phyloP scores from a whole-genome alignment of 2,888 invertebrate genomes.

The Trissoscelio sp. region DNA sequence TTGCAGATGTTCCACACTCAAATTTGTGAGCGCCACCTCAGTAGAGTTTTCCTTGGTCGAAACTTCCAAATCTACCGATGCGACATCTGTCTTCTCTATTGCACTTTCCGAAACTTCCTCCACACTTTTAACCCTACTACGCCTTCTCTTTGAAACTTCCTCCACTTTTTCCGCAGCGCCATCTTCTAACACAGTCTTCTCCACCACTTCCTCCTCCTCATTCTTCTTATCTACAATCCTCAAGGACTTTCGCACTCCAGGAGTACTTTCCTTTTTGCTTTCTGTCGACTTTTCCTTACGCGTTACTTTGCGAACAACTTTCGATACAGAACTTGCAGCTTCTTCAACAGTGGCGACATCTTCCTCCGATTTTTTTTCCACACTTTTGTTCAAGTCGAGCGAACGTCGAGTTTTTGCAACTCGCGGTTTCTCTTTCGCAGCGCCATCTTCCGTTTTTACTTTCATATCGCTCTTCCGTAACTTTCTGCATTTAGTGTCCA shows the following conservation, averaged over 20 bases:
- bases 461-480: constrained; percentile 6
- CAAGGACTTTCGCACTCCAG: constrained; percentile 74
- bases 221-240: constrained; percentile 74
- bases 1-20: constrained; percentile 77
- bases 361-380: constrained; percentile 4
- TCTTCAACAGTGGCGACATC: neutral
- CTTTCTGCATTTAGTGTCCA: constrained; percentile 55
- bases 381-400: constrained; percentile 3
- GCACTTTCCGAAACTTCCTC: constrained; percentile 11
- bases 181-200: neutral
- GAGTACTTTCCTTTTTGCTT: constrained; percentile 60
- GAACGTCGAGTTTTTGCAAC: constrained; percentile 30
- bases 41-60: constrained; percentile 4
- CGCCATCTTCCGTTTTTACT: constrained; percentile 12
- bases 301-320: neutral
- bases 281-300: constrained; percentile 13
- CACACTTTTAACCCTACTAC: constrained; percentile 26
- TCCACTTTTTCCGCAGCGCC: constrained; percentile 32
- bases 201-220: constrained; percentile 33
- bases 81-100: constrained; percentile 32
- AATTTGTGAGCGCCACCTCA: constrained; percentile 67
- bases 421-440: constrained; percentile 10
- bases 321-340: neutral
- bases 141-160: constrained; percentile 12
- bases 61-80: neutral